phyloP scores from a whole-genome alignment of 1,140 invertebrate species.

The Chironomus tepperi region DNA sequence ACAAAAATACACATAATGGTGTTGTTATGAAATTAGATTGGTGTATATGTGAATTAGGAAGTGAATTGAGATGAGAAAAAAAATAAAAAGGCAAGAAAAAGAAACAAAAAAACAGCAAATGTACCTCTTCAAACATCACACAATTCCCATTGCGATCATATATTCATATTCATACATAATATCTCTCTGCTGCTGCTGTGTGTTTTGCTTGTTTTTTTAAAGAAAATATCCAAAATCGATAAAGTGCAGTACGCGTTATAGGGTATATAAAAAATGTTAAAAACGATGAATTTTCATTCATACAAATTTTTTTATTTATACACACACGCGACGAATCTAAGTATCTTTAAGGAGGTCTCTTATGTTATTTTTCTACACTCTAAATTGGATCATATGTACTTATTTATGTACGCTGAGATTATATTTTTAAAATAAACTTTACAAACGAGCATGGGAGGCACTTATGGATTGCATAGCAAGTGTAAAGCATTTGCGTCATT shows the following conservation, averaged over 20 bases:
- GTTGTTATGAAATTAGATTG: neutral
- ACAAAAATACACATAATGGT: neutral
- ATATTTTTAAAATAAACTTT: too few relatives aligned
- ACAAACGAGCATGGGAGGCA: neutral
- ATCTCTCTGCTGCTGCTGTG: neutral
- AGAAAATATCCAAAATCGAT: neutral
- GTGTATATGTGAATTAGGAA: conserved; percentile 2
- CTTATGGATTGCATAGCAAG: too few relatives aligned
- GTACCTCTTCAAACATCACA: neutral
- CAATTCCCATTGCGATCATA: neutral
- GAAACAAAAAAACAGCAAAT: neutral
- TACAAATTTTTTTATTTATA: neutral
- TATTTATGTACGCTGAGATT: neutral
- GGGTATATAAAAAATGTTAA: neutral
- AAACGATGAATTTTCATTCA: neutral
- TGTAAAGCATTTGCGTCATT: too few relatives aligned
- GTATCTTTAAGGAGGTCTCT: neutral
- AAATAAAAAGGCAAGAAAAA: neutral
- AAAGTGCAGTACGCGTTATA: neutral
- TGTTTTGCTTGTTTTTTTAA: neutral
- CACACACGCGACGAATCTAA: neutral
- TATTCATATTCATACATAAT: neutral
- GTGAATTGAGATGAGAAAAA: neutral
- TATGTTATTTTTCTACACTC: neutral
- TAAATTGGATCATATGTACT: neutral